Percentiles rank a stretch among this genome's conserved stretches.
Evolutionary conservation across 2,888 invertebrate species (phyloP).

Genomic region (Drosophila sordidapex): DNA sequence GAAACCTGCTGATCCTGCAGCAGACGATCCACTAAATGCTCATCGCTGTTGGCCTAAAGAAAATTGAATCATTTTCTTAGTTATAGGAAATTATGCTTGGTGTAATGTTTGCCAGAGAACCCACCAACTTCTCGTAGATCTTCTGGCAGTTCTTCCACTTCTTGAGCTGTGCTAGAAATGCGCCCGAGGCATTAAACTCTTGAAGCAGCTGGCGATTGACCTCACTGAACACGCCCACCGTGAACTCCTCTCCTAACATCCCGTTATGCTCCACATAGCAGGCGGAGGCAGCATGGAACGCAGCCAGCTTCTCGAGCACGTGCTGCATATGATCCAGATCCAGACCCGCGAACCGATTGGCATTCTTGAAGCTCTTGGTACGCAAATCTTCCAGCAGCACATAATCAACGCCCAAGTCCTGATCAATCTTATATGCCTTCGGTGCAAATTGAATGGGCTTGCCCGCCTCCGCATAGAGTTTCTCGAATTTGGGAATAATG

Average conservation of each 20-base stretch:
- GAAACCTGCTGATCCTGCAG: conserved; percentile 67
- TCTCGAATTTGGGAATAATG: conserved; percentile 81
- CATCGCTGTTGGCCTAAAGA: conserved; percentile 72
- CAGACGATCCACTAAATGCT: conserved; percentile 77
- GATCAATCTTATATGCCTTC: conserved; percentile 73
- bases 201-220: conserved; percentile 68
- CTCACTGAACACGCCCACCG: conserved; percentile 75
- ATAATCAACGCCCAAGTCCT: conserved; percentile 73
- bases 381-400: conserved; percentile 82
- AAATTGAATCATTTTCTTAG: background rate
- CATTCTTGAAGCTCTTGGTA: conserved; percentile 76
- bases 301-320: conserved; percentile 80
- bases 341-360: conserved; percentile 77
- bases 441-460: conserved; percentile 79
- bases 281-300: conserved; percentile 84
- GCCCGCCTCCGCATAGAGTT: conserved; percentile 74
- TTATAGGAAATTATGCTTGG: background rate
- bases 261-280: conserved; percentile 82
- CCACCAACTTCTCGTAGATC: conserved; percentile 78
- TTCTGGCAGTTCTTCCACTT: conserved; percentile 79
- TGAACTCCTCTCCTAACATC: conserved; percentile 68
- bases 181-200: conserved; percentile 74
- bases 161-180: conserved; percentile 75
- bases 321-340: conserved; percentile 79
- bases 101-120: background rate